Conservation (phyloP, 2,888 invertebrate genomes). For the Pyrrhia umbra region DNA sequence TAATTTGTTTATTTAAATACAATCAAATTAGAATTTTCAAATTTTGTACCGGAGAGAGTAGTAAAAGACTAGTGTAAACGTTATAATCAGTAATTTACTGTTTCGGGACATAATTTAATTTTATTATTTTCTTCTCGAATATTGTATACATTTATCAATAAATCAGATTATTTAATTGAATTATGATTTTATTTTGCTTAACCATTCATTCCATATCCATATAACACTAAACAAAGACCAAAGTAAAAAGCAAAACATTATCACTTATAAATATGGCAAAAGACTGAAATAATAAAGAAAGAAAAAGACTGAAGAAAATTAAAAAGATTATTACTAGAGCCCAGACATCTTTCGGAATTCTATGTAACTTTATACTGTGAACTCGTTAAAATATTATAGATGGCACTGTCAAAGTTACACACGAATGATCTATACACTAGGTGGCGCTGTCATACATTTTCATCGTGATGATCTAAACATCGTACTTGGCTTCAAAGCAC, state of each 20-base stretch:
- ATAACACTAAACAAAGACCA: neutral
- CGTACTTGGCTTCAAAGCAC: neutral
- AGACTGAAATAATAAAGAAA: neutral
- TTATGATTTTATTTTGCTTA: constrained; percentile 16
- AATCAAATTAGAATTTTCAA: constrained; percentile 38
- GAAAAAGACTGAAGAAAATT: neutral
- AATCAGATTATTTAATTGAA: constrained; percentile 50
- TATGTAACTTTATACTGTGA: neutral
- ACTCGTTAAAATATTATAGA: neutral
- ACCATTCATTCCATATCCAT: neutral
- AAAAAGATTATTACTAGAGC: too few species aligned
- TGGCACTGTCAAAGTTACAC: neutral
- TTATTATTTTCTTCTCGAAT: constrained; percentile 68
- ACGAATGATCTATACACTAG: constrained; percentile 44
- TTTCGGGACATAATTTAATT: constrained; percentile 54
- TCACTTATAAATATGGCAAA: too few species aligned
- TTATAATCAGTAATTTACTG: constrained; percentile 37
- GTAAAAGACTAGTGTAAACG: constrained; percentile 76
- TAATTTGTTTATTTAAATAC: constrained; percentile 56
- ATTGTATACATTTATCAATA: constrained; percentile 65
- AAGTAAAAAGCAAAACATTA: neutral
- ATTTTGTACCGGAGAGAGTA: constrained; percentile 78
- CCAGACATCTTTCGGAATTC: constrained; percentile 18
- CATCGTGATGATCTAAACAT: too few species aligned
- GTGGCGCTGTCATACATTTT: constrained; percentile 35